Evolutionary conservation across 2,888 invertebrate species (phyloP).

Genomic region (Agrochola macilenta): DNA sequence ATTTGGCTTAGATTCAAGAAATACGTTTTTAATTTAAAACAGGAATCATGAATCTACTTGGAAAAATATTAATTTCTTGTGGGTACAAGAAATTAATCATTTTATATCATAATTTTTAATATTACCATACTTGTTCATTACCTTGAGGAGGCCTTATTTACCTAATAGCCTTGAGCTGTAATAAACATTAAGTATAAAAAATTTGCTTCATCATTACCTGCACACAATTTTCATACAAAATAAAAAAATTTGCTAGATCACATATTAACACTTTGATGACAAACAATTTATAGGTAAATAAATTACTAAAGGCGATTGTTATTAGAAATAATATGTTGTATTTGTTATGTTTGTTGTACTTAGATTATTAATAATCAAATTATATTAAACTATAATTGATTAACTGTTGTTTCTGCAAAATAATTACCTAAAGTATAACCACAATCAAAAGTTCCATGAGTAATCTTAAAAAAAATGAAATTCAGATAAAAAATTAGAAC

Average conservation of each 20-base stretch:
- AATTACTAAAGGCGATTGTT: neutral
- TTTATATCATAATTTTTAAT: neutral
- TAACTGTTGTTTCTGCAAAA: slow-evolving; percentile 15
- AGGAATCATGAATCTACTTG: neutral
- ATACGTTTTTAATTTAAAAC: neutral
- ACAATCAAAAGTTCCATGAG: neutral
- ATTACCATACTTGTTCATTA: slow-evolving; percentile 11
- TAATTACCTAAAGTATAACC: slow-evolving; percentile 9
- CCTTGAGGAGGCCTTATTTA: slow-evolving; percentile 30
- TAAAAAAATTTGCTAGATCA: too few relatives aligned
- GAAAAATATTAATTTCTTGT: too few relatives aligned
- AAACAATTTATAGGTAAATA: neutral
- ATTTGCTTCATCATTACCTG: slow-evolving; percentile 41
- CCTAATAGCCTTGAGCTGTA: slow-evolving; percentile 28
- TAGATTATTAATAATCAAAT: neutral
- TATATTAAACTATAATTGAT: neutral
- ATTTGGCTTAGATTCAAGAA: slow-evolving; percentile 6
- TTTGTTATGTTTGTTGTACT: slow-evolving; percentile 4
- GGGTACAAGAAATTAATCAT: too few relatives aligned
- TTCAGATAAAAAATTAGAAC: too few relatives aligned
- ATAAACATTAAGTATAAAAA: slow-evolving; percentile 33
- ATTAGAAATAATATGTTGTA: neutral
- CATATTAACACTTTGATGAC: neutral
- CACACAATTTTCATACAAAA: slow-evolving; percentile 9
- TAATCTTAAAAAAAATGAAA: neutral